These are phyloP conservation scores for Drosophila virilis DNA, from an alignment of 1,140 invertebrate genomes.

Conservation along the genomic window DNA sequence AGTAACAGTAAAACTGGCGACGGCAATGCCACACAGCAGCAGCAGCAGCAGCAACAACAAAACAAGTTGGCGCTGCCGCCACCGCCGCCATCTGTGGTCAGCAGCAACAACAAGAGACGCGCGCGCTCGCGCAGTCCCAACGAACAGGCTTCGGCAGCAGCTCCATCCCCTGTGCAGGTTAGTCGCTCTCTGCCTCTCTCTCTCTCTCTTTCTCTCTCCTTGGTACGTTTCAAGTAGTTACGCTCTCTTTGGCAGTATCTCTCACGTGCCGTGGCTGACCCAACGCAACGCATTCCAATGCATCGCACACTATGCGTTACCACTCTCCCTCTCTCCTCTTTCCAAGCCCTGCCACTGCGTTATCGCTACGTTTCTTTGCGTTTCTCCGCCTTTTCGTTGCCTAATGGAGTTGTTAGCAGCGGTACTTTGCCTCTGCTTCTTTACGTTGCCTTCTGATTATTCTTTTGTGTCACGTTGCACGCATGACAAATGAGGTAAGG, in stretches of 20 bases:
- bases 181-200: conserved; percentile 45
- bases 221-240: not conserved
- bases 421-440: conserved; percentile 26
- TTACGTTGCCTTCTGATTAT: not conserved
- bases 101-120: conserved; percentile 76
- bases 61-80: conserved; percentile 74
- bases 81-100: conserved; percentile 70
- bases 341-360: not conserved
- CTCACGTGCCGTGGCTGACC: conserved; percentile 33
- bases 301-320: conserved; percentile 16
- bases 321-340: not conserved
- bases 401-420: conserved; percentile 65
- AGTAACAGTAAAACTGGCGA: conserved; percentile 51
- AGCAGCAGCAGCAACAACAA: conserved; percentile 55
- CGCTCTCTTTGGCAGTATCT: conserved; percentile 6
- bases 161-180: conserved; percentile 69
- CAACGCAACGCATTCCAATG: conserved; percentile 69
- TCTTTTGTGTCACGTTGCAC: conserved; percentile 48
- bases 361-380: conserved; percentile 25
- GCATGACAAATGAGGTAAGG: conserved; percentile 58
- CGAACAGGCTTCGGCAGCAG: conserved; percentile 47
- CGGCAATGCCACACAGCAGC: conserved; percentile 51
- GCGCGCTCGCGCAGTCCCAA: conserved; percentile 79
- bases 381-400: conserved; percentile 11
- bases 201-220: conserved; percentile 9